Conservation (phyloP, 2,888 invertebrate genomes). For the Polia nebulosa region DNA sequence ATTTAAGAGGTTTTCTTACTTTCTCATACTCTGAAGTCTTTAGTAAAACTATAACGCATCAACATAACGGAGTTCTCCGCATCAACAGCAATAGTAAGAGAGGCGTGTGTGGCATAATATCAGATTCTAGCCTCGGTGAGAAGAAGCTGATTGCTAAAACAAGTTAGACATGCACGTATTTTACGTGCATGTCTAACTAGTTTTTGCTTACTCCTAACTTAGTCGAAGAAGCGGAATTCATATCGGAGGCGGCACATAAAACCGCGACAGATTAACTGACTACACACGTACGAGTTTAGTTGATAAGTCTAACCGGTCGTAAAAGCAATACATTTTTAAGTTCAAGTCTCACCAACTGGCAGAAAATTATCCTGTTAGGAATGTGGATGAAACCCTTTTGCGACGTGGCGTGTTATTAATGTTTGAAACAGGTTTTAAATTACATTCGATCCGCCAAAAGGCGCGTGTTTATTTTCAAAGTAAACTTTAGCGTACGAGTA, state of each 20-base stretch:
- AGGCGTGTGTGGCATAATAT: conserved; percentile 29
- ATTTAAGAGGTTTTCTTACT: not conserved
- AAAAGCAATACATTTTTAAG: conserved; percentile 47
- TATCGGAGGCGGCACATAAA: conserved; percentile 45
- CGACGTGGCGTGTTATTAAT: conserved; percentile 63
- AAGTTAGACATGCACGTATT: conserved; percentile 36
- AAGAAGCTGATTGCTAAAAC: conserved; percentile 28
- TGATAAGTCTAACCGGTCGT: conserved; percentile 56
- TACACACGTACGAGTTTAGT: conserved; percentile 46
- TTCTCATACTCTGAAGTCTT: not conserved
- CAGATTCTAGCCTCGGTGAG: conserved; percentile 13
- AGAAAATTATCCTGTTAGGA: conserved; percentile 74
- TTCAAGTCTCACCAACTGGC: conserved; percentile 58
- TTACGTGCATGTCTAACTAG: too few species aligned
- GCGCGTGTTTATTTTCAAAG: conserved; percentile 50
- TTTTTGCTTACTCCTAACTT: too few species aligned
- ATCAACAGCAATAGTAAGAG: conserved; percentile 7
- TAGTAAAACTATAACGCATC: conserved; percentile 10
- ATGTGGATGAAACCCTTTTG: conserved; percentile 72
- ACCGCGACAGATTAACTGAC: conserved; percentile 24
- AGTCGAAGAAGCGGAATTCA: conserved; percentile 49
- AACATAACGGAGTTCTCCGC: not conserved
- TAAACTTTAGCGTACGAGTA: conserved; percentile 40
- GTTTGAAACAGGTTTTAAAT: conserved; percentile 64
- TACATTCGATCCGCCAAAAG: conserved; percentile 47